Conservation (phyloP, 2,113 vertebrate genomes). For the Paratilapia polleni region DNA sequence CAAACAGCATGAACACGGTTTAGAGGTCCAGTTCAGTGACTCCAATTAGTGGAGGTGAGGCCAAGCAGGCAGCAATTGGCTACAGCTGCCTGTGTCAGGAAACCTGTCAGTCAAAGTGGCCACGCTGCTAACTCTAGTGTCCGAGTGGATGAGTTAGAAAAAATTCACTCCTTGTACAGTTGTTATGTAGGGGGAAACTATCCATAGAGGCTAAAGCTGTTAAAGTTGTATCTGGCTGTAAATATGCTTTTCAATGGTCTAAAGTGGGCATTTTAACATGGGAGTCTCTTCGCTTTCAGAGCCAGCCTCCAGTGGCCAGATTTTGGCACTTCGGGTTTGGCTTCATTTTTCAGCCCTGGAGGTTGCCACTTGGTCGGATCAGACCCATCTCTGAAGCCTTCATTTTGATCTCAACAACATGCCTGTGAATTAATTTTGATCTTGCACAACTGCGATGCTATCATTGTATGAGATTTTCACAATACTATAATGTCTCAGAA, state of each 20-base stretch:
- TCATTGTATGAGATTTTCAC: not conserved
- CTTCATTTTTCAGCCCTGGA: rapidly evolving
- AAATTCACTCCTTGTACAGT: not conserved
- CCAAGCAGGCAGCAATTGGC: not conserved
- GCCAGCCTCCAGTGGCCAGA: not conserved
- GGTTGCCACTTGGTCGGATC: not conserved
- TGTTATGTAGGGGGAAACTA: too few species aligned
- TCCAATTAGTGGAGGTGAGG: not conserved
- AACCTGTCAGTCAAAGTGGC: not conserved
- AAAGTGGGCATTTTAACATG: not conserved
- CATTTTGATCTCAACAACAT: not conserved
- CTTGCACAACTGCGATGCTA: not conserved
- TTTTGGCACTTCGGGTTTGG: not conserved
- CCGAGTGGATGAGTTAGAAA: not conserved
- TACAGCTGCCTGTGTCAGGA: not conserved
- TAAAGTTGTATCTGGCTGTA: too few species aligned
- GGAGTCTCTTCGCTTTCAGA: not conserved
- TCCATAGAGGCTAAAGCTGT: not conserved
- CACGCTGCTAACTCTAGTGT: too few species aligned
- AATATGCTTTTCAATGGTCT: not conserved
- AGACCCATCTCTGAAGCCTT: not conserved
- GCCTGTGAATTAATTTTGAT: not conserved
- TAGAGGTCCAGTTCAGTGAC: not conserved
- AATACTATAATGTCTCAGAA: not conserved
- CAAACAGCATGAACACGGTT: not conserved